Evolutionary conservation across 2,888 invertebrate genomes (phyloP), one percentile per base, ranked within the genome.

Genomic region (Dicyrtomina minuta): DNA sequence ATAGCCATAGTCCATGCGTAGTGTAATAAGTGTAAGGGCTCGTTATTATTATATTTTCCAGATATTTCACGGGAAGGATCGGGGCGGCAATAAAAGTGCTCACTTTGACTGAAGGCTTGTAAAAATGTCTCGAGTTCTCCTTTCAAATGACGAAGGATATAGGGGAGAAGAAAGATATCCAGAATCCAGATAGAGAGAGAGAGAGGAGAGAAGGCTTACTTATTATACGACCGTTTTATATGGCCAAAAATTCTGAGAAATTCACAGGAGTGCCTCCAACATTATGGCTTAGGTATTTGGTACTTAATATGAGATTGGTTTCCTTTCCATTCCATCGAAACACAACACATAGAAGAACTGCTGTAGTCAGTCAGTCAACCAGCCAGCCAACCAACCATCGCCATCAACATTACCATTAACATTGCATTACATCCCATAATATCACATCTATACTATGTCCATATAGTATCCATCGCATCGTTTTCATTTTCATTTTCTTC

Each of bases 61-160:
- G 71, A 73, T 74, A 73, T 74, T 75, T 77, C 74, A 74, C 74
- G 58, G 75, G 75, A 70, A 74, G 72, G 71, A 75, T 72, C 72
- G 72, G 74, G 70, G 73, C 64, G 73, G 78, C 72, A 75, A 78
- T 78, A 78, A 78, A 78, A 78, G 74, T 74, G 72, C 71, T 69
- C 66, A 73, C 66, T 77, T 77, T 77, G 78, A 78, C 73, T 78
- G 77, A 77, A 77, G 70, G 75, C 77, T 78, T 78, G 76, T 78
- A 78, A 78, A 78, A 78, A 66, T 74, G 78, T 77, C 78, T 75
- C 72, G 71, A 75, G 72, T 74, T 70, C 74, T 74, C 71, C 71
- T 62, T 74, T 74, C 72, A 74, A n/a, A n/a, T 70, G 71, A 70
- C 70, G 66, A 44, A 26, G 44, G 26, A n/a, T n/a, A n/a, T n/a